Conservation (phyloP, 2,888 invertebrate genomes). For the Empis livida region DNA sequence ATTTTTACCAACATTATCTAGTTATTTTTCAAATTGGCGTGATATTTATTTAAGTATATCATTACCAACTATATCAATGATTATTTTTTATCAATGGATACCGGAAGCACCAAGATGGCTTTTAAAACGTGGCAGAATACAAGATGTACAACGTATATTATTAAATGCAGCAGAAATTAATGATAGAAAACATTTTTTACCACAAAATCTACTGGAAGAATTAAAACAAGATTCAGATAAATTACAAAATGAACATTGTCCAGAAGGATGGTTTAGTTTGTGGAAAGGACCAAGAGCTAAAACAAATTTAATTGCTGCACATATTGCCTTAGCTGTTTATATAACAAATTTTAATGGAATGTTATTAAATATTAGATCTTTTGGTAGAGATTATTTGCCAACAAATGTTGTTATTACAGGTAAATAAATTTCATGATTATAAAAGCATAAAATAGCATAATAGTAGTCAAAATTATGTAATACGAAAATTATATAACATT, state of each 20-base stretch:
- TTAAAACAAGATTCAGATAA: slow-evolving; percentile 23
- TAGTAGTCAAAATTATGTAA: too few species aligned
- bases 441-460: too few species aligned
- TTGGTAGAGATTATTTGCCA: slow-evolving; percentile 33
- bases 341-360: slow-evolving; percentile 37
- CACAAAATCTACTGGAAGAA: slow-evolving; percentile 26
- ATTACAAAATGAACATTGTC: slow-evolving; percentile 21
- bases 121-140: slow-evolving; percentile 25
- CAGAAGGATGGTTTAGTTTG: slow-evolving; percentile 27
- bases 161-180: slow-evolving; percentile 31
- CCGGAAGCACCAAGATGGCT: slow-evolving; percentile 39
- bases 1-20: slow-evolving; percentile 31
- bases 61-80: slow-evolving; percentile 32
- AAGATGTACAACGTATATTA: slow-evolving; percentile 29
- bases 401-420: slow-evolving; percentile 36
- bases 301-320: slow-evolving; percentile 29
- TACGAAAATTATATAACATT: too few species aligned
- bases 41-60: slow-evolving; percentile 36
- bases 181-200: slow-evolving; percentile 26
- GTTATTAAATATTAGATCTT: slow-evolving; percentile 35
- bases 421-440: slow-evolving; percentile 12
- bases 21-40: slow-evolving; percentile 33
- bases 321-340: slow-evolving; percentile 30
- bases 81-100: slow-evolving; percentile 33
- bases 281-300: slow-evolving; percentile 29